These are phyloP conservation scores for Tachypleus tridentatus DNA, from an alignment of 1,140 invertebrate genomes.

Conservation along the genomic window DNA sequence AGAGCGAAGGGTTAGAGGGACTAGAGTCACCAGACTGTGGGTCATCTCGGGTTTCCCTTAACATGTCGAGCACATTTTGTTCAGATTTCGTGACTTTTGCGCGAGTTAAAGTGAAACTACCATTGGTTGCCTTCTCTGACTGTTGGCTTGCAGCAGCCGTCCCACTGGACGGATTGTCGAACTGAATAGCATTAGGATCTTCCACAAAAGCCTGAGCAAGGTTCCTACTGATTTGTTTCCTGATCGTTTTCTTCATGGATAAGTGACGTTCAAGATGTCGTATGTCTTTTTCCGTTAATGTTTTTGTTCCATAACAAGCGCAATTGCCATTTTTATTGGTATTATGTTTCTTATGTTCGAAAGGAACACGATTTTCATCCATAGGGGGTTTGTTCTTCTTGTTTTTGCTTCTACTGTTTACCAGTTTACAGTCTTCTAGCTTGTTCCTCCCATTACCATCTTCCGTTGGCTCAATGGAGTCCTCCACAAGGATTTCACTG, in stretches of 20 bases:
- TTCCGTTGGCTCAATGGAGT: no score
- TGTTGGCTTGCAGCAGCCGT: constrained; percentile 49
- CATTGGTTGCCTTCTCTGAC: constrained; percentile 44
- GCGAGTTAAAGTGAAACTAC: constrained; percentile 29
- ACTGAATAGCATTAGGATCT: constrained; percentile 55
- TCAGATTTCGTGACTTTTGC: constrained; percentile 41
- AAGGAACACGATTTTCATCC: no score
- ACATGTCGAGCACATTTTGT: constrained; percentile 54
- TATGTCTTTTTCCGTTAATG: constrained; percentile 50
- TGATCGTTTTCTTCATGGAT: constrained; percentile 74
- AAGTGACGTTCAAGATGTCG: constrained; percentile 64
- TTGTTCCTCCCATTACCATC: no score
- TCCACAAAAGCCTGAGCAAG: constrained; percentile 55
- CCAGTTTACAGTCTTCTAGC: no score
- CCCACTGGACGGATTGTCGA: constrained; percentile 37
- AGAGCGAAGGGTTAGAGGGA: constrained; percentile 11
- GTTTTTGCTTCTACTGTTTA: no score
- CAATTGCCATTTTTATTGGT: no score
- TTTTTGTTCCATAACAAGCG: constrained; percentile 33
- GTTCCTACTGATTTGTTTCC: constrained; percentile 73
- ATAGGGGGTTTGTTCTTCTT: no score
- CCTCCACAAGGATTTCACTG: no score
- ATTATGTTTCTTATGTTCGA: no score
- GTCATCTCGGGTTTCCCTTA: constrained; percentile 34
- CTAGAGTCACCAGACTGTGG: constrained; percentile 19